Percentiles rank a stretch among this genome's conserved stretches.
phyloP scores from a whole-genome alignment of 2,113 vertebrate species.

The Anguilla japonica region DNA sequence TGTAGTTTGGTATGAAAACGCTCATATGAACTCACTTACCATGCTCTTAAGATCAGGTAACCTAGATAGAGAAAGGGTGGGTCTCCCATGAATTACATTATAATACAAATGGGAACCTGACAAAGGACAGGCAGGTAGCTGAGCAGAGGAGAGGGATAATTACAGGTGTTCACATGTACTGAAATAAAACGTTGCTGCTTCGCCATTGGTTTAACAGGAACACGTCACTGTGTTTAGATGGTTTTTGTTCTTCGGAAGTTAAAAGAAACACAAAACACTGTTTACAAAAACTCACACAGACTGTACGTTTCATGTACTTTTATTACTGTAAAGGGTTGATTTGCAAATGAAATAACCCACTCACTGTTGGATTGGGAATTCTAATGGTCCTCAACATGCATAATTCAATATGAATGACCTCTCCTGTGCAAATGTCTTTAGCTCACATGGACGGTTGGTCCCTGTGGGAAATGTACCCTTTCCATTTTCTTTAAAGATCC shows the following conservation, averaged over 20 bases:
- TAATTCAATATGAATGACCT: neutral
- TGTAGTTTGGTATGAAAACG: slow-evolving; percentile 74
- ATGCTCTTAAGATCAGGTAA: slow-evolving; percentile 51
- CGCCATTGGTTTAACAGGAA: slow-evolving; percentile 3
- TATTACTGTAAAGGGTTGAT: neutral
- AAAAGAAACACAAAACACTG: neutral
- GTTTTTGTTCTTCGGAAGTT: neutral
- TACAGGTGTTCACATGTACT: neutral
- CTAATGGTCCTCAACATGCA: neutral
- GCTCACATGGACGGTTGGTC: neutral
- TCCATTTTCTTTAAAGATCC: neutral
- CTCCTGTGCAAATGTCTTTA: neutral
- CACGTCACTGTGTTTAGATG: neutral
- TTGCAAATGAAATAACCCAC: slow-evolving; percentile 3
- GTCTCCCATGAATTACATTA: slow-evolving; percentile 36
- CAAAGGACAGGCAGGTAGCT: slow-evolving; percentile 43
- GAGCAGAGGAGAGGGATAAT: slow-evolving; percentile 19
- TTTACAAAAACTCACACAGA: neutral
- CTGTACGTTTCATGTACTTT: neutral
- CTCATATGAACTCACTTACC: slow-evolving; percentile 68
- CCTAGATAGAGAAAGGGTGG: slow-evolving; percentile 44
- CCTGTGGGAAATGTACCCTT: neutral
- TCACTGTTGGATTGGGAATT: neutral
- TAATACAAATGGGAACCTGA: slow-evolving; percentile 36
- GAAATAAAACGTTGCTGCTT: neutral